Base-by-base conservation (phyloP, 1,140 invertebrate species). In the Stenopsyche tienmushanensis region DNA sequence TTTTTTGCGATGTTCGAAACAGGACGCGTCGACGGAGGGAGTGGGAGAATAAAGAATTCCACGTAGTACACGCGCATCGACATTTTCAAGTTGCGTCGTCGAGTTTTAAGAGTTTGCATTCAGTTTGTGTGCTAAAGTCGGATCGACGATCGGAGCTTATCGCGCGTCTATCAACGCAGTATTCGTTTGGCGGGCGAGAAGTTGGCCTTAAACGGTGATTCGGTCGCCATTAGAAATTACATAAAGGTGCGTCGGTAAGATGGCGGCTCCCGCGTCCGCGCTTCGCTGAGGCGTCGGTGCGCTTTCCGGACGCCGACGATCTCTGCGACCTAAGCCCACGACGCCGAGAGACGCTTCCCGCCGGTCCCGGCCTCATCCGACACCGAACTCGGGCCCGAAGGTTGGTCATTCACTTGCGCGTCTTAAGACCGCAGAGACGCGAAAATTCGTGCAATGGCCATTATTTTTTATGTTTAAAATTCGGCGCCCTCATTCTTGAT, bases 171-270 rank as follows among this genome's bases (percentile, higher is more conserved):
- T n/a, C n/a, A n/a, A n/a, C n/a, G n/a, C n/a, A n/a, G n/a, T n/a
- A n/a, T n/a, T n/a, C n/a, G n/a, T n/a, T n/a, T n/a, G n/a, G n/a
- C n/a, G n/a, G n/a, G n/a, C n/a, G 5, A 47, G 44, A 7, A 47
- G 44, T 47, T 47, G 44, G 44, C 44, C 44, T 15, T 47, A 47
- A 47, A 47, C 10, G 44, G 7, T 18, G 10, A 5, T 15, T 7
- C 18, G 44, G 17, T 15, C 44, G 44, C 44, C 44, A 47, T 47
- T 47, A 15, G 7, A 13, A 47, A 47, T 47, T 47, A 47, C 18
- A 20, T 47, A 47, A 47, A 47, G 18, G 8, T 8, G 3, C 7
- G 5, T 15, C 17, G 8, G 44, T 20, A 18, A 9, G 17, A 47
- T 47, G 44, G 44, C 44, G 44, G 44, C 7, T 8, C 10, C 5